Conservation (phyloP, 1,140 invertebrate species). For the Drosophila neocordata region DNA sequence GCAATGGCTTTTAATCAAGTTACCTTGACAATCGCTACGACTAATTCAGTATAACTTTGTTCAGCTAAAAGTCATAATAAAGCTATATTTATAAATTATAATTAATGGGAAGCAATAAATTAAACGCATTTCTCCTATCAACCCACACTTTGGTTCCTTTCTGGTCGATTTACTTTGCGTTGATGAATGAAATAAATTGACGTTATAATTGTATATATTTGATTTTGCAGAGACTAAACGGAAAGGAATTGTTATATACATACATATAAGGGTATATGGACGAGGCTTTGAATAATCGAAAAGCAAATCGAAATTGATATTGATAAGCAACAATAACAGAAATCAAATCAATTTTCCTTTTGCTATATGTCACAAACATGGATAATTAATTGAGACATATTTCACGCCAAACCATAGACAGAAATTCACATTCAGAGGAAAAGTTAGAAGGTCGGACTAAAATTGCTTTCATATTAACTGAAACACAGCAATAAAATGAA, state of each 20-base stretch:
- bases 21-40: background rate
- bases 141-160: slow-evolving; percentile 13
- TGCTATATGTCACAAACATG: slow-evolving; percentile 53
- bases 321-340: slow-evolving; percentile 47
- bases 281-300: slow-evolving; percentile 38
- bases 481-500: slow-evolving; percentile 42
- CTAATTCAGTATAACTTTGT: background rate
- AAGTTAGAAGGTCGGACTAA: too few relatives aligned
- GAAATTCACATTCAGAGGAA: too few relatives aligned
- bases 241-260: background rate
- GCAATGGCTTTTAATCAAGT: background rate
- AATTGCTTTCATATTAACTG: too few relatives aligned
- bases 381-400: slow-evolving; percentile 76
- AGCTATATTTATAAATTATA: slow-evolving; percentile 32
- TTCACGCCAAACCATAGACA: slow-evolving; percentile 29
- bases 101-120: slow-evolving; percentile 55
- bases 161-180: slow-evolving; percentile 28
- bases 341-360: slow-evolving; percentile 46
- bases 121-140: slow-evolving; percentile 19
- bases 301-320: slow-evolving; percentile 30
- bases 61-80: slow-evolving; percentile 7
- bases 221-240: slow-evolving; percentile 28
- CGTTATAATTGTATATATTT: slow-evolving; percentile 43
- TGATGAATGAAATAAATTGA: slow-evolving; percentile 21
- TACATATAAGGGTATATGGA: slow-evolving; percentile 7